Evolutionary conservation across 2,113 vertebrate species (phyloP).

Genomic region (Sinocyclocheilus grahami): DNA sequence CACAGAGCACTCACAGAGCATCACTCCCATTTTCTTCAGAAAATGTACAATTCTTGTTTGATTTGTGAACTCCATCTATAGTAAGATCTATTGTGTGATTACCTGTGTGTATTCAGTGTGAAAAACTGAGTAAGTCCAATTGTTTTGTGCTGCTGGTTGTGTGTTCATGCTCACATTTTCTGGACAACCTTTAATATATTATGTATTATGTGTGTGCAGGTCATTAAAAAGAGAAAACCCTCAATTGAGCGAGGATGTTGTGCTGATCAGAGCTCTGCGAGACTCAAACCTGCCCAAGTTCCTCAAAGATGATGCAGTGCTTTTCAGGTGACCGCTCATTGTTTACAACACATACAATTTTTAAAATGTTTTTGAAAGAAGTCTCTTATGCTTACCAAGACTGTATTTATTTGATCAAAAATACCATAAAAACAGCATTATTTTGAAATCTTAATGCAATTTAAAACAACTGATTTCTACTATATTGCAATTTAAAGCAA

Average conservation of each 20-base stretch:
- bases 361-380: not conserved
- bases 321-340: constrained; percentile 75
- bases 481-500: too few species aligned
- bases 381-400: not conserved
- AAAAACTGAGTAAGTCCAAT: not conserved
- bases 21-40: not conserved
- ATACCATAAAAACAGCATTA: too few species aligned
- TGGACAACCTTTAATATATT: not conserved
- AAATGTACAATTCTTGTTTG: constrained; percentile 8
- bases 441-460: too few species aligned
- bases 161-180: not conserved
- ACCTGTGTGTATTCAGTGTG: constrained; percentile 5
- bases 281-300: constrained; percentile 89
- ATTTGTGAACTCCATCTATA: not conserved
- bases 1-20: not conserved
- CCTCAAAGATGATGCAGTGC: constrained; percentile 79
- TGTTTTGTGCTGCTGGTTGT: constrained; percentile 34
- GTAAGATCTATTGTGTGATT: not conserved
- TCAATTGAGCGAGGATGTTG: constrained; percentile 81
- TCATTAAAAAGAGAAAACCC: constrained; percentile 84
- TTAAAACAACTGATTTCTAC: too few species aligned
- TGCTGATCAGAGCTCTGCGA: constrained; percentile 83
- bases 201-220: constrained; percentile 62
- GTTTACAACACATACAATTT: not conserved
- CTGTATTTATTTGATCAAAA: too few species aligned